Percentiles rank a stretch among this genome's conserved stretches.
phyloP scores from a whole-genome alignment of 2,888 invertebrate genomes.

The Plebejus anna region DNA sequence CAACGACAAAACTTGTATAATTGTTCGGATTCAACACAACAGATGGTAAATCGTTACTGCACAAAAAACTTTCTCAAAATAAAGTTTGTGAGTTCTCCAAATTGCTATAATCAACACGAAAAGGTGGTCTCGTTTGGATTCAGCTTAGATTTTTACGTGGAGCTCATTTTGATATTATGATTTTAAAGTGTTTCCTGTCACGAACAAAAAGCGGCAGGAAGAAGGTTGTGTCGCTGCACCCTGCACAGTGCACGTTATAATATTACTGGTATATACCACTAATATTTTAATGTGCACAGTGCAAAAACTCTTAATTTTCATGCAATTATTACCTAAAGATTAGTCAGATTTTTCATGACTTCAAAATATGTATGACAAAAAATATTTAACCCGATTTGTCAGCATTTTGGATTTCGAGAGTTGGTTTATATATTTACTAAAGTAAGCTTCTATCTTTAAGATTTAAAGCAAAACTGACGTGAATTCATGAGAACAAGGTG shows the following conservation, averaged over 20 bases:
- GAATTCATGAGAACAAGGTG: background rate
- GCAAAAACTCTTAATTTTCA: background rate
- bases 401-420: no score
- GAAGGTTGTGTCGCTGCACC: slow-evolving; percentile 54
- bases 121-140: slow-evolving; percentile 11
- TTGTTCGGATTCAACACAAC: background rate
- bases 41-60: background rate
- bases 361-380: no score
- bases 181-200: slow-evolving; percentile 31
- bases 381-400: no score
- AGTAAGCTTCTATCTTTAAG: background rate
- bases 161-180: slow-evolving; percentile 27
- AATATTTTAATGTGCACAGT: no score
- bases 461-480: background rate
- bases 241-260: slow-evolving; percentile 33
- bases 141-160: slow-evolving; percentile 15
- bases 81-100: background rate
- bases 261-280: background rate
- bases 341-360: no score
- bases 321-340: background rate
- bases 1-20: no score
- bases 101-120: slow-evolving; percentile 15
- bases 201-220: slow-evolving; percentile 52
- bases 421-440: no score
- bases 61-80: background rate